Evolutionary conservation across 2,888 invertebrate species (phyloP).

Genomic region (Drosophila falleni): DNA sequence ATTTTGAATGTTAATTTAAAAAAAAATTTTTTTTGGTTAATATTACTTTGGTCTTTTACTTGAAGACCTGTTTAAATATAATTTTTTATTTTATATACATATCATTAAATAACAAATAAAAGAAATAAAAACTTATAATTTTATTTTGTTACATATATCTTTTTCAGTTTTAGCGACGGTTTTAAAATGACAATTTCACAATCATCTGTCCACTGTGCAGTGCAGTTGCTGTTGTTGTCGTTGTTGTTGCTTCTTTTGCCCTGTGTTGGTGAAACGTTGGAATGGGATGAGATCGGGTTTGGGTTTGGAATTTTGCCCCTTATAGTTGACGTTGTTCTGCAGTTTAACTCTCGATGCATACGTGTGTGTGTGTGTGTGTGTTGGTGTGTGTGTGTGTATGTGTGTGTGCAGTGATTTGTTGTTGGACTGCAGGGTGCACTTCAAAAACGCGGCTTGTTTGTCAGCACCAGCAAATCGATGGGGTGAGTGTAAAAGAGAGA

Average conservation of each 20-base stretch:
- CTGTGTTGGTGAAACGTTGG: constrained; percentile 51
- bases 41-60: too few species aligned
- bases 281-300: constrained; percentile 23
- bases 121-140: too few species aligned
- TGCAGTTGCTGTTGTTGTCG: constrained; percentile 5
- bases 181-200: background rate
- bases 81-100: too few species aligned
- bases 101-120: too few species aligned
- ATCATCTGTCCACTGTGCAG: constrained; percentile 47
- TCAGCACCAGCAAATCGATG: constrained; percentile 57
- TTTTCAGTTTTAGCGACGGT: too few species aligned
- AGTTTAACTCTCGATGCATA: constrained; percentile 37
- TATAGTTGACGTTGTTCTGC: constrained; percentile 43
- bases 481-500: constrained; percentile 1
- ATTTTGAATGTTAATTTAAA: too few species aligned
- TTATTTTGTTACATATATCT: too few species aligned
- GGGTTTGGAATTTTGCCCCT: constrained; percentile 30
- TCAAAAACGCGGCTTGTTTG: constrained; percentile 63
- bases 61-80: too few species aligned
- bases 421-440: constrained; percentile 70
- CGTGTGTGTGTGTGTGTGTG: constrained; percentile 9
- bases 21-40: too few species aligned
- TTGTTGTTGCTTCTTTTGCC: constrained; percentile 8
- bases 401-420: constrained; percentile 52
- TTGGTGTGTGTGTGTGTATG: constrained; percentile 21